Conservation (phyloP, 1,140 invertebrate genomes). For the Charaxes varanes region DNA sequence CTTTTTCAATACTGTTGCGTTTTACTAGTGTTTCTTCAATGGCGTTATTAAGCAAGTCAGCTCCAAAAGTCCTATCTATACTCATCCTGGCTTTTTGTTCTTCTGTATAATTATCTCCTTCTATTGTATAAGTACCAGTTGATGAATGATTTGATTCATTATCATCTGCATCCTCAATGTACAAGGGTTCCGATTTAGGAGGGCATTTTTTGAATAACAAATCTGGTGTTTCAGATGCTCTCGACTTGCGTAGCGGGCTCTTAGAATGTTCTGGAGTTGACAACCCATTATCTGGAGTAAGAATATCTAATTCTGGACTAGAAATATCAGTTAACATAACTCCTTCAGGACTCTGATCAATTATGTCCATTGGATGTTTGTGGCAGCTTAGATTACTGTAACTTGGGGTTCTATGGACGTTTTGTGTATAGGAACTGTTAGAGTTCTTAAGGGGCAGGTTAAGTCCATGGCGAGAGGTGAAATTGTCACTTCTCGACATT, state of each 20-base stretch:
- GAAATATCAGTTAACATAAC: constrained; percentile 73
- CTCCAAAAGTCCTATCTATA: constrained; percentile 84
- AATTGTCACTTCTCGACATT: constrained; percentile 70
- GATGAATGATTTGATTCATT: constrained; percentile 73
- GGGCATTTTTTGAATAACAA: constrained; percentile 57
- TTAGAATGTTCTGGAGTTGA: constrained; percentile 55
- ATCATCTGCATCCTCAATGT: constrained; percentile 61
- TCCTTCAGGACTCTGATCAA: constrained; percentile 69
- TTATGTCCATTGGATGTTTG: constrained; percentile 57
- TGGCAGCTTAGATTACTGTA: constrained; percentile 51
- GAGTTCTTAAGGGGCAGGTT: constrained; percentile 71
- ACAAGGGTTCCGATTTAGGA: constrained; percentile 46
- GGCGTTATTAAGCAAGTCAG: constrained; percentile 38
- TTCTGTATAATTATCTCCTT: constrained; percentile 88
- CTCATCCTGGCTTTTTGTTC: constrained; percentile 90
- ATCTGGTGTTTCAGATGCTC: constrained; percentile 57
- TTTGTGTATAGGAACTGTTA: constrained; percentile 63
- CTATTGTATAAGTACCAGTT: constrained; percentile 91
- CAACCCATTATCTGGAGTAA: constrained; percentile 72
- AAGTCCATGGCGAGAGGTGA: constrained; percentile 54
- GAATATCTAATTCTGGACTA: constrained; percentile 76
- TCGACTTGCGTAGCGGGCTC: constrained; percentile 48
- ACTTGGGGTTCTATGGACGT: constrained; percentile 53
- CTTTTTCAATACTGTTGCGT: constrained; percentile 29
- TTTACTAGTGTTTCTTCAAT: constrained; percentile 47